Percentiles rank a stretch among this genome's conserved stretches.
phyloP scores from a whole-genome alignment of 2,113 vertebrate species.

The Dasypus novemcinctus region DNA sequence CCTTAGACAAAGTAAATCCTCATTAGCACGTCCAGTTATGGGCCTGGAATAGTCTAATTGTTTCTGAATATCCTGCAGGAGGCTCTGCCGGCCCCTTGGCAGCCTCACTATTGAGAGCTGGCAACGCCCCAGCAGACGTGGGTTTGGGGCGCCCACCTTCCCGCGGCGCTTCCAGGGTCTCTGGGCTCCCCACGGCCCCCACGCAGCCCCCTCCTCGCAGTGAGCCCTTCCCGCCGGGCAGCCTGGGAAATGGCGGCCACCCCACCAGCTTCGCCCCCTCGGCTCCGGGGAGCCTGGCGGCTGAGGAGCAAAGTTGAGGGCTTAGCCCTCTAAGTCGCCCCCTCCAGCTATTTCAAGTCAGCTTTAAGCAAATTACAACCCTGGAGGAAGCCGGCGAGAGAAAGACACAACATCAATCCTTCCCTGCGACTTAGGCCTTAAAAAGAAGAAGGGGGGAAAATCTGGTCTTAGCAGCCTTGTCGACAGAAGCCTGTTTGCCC shows the following conservation, averaged over 20 bases:
- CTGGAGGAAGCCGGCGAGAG: background rate
- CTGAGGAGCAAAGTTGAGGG: background rate
- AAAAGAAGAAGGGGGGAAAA: background rate
- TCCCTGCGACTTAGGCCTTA: background rate
- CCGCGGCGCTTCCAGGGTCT: too few relatives aligned
- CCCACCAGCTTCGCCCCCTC: background rate
- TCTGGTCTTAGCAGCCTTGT: background rate
- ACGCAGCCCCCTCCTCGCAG: background rate
- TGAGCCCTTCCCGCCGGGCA: too few relatives aligned
- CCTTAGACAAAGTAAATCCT: background rate
- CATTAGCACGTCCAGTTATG: accelerated
- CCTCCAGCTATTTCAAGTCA: slow-evolving; percentile 31
- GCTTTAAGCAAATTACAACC: slow-evolving; percentile 23
- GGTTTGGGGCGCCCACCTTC: background rate
- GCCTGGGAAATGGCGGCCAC: accelerated
- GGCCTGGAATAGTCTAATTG: too few relatives aligned
- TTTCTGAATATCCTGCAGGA: background rate
- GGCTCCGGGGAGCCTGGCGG: background rate
- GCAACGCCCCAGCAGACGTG: accelerated
- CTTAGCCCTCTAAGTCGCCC: background rate
- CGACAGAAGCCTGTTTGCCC: background rate
- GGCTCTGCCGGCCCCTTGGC: background rate
- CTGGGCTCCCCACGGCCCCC: too few relatives aligned
- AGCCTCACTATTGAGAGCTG: background rate
- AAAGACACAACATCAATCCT: background rate